These are phyloP conservation scores for Pararge aegeria DNA, from an alignment of 1,140 invertebrate genomes.

Conservation along the genomic window DNA sequence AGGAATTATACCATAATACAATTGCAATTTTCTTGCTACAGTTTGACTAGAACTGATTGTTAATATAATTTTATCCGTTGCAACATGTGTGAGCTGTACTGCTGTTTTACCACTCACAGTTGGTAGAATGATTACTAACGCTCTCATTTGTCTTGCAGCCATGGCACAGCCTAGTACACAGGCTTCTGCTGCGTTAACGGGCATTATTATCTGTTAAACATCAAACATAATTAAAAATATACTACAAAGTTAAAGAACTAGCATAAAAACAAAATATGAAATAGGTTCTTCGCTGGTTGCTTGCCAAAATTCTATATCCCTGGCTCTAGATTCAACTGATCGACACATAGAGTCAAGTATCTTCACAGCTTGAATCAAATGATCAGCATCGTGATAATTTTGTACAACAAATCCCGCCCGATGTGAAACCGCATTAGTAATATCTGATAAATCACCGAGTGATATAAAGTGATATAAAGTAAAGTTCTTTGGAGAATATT, in stretches of 20 bases:
- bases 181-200: slow-evolving; percentile 37
- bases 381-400: slow-evolving; percentile 18
- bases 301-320: slow-evolving; percentile 27
- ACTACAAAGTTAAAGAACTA: slow-evolving; percentile 3
- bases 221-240: background rate
- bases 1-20: slow-evolving; percentile 33
- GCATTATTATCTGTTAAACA: slow-evolving; percentile 25
- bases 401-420: slow-evolving; percentile 33
- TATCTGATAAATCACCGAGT: slow-evolving; percentile 32
- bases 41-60: slow-evolving; percentile 22
- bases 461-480: slow-evolving; percentile 15
- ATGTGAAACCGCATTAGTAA: slow-evolving; percentile 33
- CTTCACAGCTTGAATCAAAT: slow-evolving; percentile 27
- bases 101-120: slow-evolving; percentile 36
- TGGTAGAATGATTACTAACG: slow-evolving; percentile 24
- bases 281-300: slow-evolving; percentile 29
- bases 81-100: slow-evolving; percentile 18
- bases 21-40: slow-evolving; percentile 28
- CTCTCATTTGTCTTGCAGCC: slow-evolving; percentile 20
- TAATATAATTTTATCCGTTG: slow-evolving; percentile 26
- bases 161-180: slow-evolving; percentile 27
- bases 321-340: slow-evolving; percentile 25
- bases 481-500: slow-evolving; percentile 34
- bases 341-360: slow-evolving; percentile 32
- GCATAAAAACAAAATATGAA: too few relatives aligned